Evolutionary conservation across 1,140 invertebrate genomes (phyloP), one percentile per base, ranked within the genome.

Genomic region (Drosophila ercepeae): DNA sequence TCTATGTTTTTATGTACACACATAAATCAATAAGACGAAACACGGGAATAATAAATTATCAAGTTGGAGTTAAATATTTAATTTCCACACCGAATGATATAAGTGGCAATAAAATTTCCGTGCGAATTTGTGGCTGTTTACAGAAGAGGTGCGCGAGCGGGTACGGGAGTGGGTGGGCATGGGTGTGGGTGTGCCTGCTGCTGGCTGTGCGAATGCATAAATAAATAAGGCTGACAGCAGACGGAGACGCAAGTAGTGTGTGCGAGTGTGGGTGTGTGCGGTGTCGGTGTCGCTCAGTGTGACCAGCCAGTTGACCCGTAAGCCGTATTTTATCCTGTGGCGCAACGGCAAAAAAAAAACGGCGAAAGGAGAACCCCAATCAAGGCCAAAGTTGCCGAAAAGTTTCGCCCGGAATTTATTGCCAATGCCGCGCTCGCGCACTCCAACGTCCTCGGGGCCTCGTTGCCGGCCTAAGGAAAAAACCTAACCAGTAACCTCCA

Each of bases 391-490:
- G 70, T 53, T 70, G 52, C 69, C 58, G 58, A 82, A 82, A 77
- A 78, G 70, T 75, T 61, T 74, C 32, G 18, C 36, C 18, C 9
- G 11, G 36, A 74, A 86, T 84, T 84, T 86, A 84, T 84, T 55
- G 41, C 54, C 53, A 51, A 61, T 67, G 78, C 75, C 53, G 81
- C 82, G 77, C 77, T 86, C 82, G 82, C 81, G 82, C 72, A 86
- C 68, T 81, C 46, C 55, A 51, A 41, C 51, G 63, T 86, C 81
- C 81, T 84, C 41, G 50, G 81, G 81, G 81, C 73, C 63, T 74
- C 81, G 53, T 86, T 86, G 58, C 59, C 61, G 32, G n/a, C 57
- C 6, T 41, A 45, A 53, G 25, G 32, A 59, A 53, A 68, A 68
- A 68, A n/a, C n/a, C n/a, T n/a, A n/a, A 42, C 25, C 70, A 48